Conservation (phyloP, 2,888 invertebrate genomes). For the Scaptomyza flava region DNA sequence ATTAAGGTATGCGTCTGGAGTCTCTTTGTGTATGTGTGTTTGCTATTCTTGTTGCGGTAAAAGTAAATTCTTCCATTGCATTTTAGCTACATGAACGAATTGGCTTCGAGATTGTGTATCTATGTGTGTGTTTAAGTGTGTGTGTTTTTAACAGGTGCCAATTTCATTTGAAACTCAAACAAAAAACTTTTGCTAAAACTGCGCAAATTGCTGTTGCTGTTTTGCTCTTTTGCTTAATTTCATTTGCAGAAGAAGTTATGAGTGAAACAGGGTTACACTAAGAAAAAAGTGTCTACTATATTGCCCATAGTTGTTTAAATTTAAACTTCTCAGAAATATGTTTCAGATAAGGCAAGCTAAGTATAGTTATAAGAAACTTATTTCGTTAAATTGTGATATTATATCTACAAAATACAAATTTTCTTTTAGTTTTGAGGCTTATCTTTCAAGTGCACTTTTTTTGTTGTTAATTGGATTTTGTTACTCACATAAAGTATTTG, state of each 20-base stretch:
- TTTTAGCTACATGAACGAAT: conserved; percentile 74
- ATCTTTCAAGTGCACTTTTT: not conserved
- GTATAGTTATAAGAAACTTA: not conserved
- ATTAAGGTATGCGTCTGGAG: conserved; percentile 69
- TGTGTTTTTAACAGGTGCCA: conserved; percentile 73
- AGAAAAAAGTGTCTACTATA: not conserved
- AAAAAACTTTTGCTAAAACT: conserved; percentile 63
- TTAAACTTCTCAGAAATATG: not conserved
- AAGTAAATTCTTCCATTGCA: conserved; percentile 74
- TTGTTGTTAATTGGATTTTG: conserved; percentile 3
- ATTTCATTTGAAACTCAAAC: conserved; percentile 77
- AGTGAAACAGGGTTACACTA: not conserved
- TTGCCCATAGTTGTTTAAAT: not conserved
- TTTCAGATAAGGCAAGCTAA: not conserved
- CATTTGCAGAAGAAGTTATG: conserved; percentile 44
- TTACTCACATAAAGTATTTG: conserved; percentile 93
- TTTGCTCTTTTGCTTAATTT: conserved; percentile 67
- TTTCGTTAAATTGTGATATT: not conserved
- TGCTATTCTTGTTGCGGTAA: conserved; percentile 32
- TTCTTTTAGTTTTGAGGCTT: not conserved
- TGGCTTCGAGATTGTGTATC: conserved; percentile 73
- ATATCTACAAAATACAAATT: not conserved
- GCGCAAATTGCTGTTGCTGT: conserved; percentile 63
- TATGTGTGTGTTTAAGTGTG: conserved; percentile 18
- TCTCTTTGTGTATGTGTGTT: conserved; percentile 28